These are phyloP conservation scores for Congeria kusceri DNA, from an alignment of 2,888 invertebrate species.

Conservation along the genomic window DNA sequence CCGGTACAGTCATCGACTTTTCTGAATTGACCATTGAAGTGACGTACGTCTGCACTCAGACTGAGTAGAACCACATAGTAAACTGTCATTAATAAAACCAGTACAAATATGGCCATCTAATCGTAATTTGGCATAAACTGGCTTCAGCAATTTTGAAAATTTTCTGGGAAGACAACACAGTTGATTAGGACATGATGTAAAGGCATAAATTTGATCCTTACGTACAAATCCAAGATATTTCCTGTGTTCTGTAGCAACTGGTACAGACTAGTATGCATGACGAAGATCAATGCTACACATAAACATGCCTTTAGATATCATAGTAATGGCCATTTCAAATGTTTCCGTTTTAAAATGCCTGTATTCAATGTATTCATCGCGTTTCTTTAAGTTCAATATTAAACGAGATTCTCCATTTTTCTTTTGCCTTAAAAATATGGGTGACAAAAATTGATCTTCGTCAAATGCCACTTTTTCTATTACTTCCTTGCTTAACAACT, in stretches of 20 bases:
- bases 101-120: slow-evolving; percentile 30
- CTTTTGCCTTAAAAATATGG: slow-evolving; percentile 50
- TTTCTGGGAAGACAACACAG: slow-evolving; percentile 44
- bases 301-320: slow-evolving; percentile 31
- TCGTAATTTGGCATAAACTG: slow-evolving; percentile 54
- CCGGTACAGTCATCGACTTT: slow-evolving; percentile 50
- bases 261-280: slow-evolving; percentile 50
- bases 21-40: slow-evolving; percentile 42
- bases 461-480: no score
- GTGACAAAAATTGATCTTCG: slow-evolving; percentile 32
- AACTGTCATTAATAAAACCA: slow-evolving; percentile 64
- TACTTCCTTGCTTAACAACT: no score
- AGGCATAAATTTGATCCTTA: slow-evolving; percentile 45
- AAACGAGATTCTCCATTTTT: slow-evolving; percentile 50
- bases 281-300: slow-evolving; percentile 51
- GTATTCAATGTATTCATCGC: slow-evolving; percentile 46
- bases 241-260: slow-evolving; percentile 36
- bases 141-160: slow-evolving; percentile 67
- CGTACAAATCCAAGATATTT: slow-evolving; percentile 51
- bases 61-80: slow-evolving; percentile 19
- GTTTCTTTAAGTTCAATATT: slow-evolving; percentile 50
- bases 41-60: slow-evolving; percentile 29
- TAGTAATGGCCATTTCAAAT: slow-evolving; percentile 47
- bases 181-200: slow-evolving; percentile 50
- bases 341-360: slow-evolving; percentile 60